Evolutionary conservation across 2,888 invertebrate species (phyloP), one percentile per base, ranked within the genome.

Genomic region (Anodontia alba): DNA sequence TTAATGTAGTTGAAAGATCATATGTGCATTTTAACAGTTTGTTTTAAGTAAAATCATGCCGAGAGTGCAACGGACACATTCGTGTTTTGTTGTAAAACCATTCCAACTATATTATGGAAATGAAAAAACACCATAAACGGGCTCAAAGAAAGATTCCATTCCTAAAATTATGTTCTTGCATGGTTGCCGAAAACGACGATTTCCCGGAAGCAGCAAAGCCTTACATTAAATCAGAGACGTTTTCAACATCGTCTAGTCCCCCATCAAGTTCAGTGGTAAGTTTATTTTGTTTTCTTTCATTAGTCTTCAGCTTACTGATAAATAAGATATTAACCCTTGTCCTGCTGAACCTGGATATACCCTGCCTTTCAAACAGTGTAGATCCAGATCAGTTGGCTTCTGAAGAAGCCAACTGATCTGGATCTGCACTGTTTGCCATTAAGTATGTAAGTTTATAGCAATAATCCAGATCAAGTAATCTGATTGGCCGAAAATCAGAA

Each of bases 91-190:
- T 29, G 31, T 62, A 17, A 7, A 1, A 54, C 29, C 54, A 31
- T 33, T 62, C 62, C 1, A 1, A 2, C 7, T 62, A 1, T 83
- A 81, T 80, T 78, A 86, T 86, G 86, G 86, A 86, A 80, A 87
- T 87, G 88, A 84, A 81, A 78, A 87, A 83, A 42, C 83, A 83
- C 71, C 84, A 84, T 77, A 83, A 78, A 46, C 75, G 82, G 38
- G 83, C 83, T 42, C 77, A 83, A 36, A 67, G 85, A 43, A 88
- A 88, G 73, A 33, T 83, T 2, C 81, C 86, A 0, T 83, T 88
- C 42, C 67, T 87, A n/a, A 86, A 87, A 77, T 75, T 88, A 36
- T 87, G 87, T 73, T 88, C 87, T 12, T 88, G 88, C 70, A 85
- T 88, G 87, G 77, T 73, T 17, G 77, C 82, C 10, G 86, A 88